Base-by-base conservation (phyloP, 2,113 vertebrate genomes). In the Triplophysa tibetana region DNA sequence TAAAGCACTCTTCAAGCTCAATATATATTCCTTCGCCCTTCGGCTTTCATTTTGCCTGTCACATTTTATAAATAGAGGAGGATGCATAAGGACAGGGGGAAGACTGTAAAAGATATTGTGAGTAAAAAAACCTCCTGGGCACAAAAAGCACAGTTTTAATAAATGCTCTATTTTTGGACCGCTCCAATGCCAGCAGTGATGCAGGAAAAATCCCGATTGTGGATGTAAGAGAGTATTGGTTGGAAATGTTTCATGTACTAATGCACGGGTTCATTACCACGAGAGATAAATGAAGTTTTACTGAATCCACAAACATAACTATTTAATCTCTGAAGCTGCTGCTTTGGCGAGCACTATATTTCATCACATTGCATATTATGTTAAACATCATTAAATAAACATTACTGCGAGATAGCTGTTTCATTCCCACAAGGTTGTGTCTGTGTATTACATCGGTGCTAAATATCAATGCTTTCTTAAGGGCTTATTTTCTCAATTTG, bases 1-100 rank as follows among this genome's bases (percentile, higher is more conserved):
- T 86, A 85, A 88, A 86, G 86, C 85, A 65, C 81, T 85, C 69
- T 88, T 83, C 78, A 54, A 66, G 83, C 70, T 85, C 88, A 86
- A 83, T 91, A 92, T 91, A 92, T 91, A 86, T 83, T 73, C 41
- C 69, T 70, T 23, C 70, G 86, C 86, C 88, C n/a, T n/a, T 82
- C 83, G 82, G 67, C 84, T 83, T 76, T 79, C 60, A 41, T 88
- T 90, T 74, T 41, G 75, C 78, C 87, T 77, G 16, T 68, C 66
- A 58, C 72, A 8, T 77, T 68, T 86, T 90, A 91, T 87, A 91
- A 89, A 92, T 91, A 91, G 88, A 72, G 1, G 67, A 33, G 80
- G 85, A 85, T 86, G 85, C 87, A 84, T 86, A 85, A 90, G 88
- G 86, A 89, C 83, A 74, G 70, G 41, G 82, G 77, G 74, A 62